A percentile compares a stretch with the other conserved stretches of the same genome.
These are phyloP conservation scores for Drosophila takahashii DNA, from an alignment of 1,140 invertebrate genomes.

Conservation along the genomic window DNA sequence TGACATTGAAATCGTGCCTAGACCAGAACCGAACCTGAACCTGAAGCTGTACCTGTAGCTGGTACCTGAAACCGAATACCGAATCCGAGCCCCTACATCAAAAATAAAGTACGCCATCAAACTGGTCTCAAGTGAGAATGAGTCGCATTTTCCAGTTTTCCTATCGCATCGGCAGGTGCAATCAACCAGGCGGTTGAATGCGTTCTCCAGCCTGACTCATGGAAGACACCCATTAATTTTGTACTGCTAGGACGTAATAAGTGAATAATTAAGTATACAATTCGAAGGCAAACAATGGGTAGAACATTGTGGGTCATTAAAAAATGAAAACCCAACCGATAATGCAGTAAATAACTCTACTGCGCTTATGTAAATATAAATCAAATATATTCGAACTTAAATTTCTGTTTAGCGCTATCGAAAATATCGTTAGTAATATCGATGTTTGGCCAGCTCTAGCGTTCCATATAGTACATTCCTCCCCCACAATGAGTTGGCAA, in stretches of 20 bases:
- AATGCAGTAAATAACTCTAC: too few relatives aligned
- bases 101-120: constrained; percentile 41
- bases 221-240: constrained; percentile 18
- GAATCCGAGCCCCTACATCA: constrained; percentile 37
- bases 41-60: constrained; percentile 27
- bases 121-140: constrained; percentile 51
- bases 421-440: neutral
- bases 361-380: too few relatives aligned
- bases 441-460: neutral
- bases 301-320: too few relatives aligned
- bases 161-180: constrained; percentile 53
- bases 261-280: neutral
- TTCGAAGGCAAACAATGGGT: too few relatives aligned
- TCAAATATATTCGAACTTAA: too few relatives aligned
- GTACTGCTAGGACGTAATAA: neutral
- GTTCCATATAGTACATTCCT: neutral
- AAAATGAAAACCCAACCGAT: too few relatives aligned
- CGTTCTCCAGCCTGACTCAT: constrained; percentile 39
- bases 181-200: constrained; percentile 38
- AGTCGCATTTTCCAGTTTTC: constrained; percentile 56
- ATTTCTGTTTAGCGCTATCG: neutral
- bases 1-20: constrained; percentile 70
- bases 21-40: constrained; percentile 11
- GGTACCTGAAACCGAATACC: constrained; percentile 35
- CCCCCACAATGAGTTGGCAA: constrained; percentile 47